Evolutionary conservation across 2,888 invertebrate species (phyloP).

Genomic region (Archips crataeganus): DNA sequence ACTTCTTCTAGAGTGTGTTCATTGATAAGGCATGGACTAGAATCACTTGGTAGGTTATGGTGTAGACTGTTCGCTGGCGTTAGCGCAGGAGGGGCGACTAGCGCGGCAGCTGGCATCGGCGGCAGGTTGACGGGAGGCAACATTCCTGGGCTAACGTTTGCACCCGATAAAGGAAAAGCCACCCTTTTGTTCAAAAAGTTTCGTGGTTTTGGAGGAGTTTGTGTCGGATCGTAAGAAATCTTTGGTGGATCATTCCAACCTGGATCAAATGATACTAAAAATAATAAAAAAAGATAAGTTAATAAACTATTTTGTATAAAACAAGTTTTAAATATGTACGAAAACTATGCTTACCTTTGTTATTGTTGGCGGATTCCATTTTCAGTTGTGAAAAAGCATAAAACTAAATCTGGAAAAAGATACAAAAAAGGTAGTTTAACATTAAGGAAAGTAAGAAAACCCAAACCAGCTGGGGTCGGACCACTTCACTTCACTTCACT

Average conservation of each 20-base stretch:
- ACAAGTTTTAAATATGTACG: background rate
- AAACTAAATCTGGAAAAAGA: background rate
- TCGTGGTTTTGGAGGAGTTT: slow-evolving; percentile 71
- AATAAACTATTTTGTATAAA: background rate
- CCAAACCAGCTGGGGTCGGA: background rate
- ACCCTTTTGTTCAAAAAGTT: slow-evolving; percentile 84
- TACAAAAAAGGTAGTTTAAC: too few species aligned
- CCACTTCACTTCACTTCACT: background rate
- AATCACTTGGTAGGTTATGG: slow-evolving; percentile 42
- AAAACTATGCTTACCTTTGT: slow-evolving; percentile 4
- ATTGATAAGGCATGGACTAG: slow-evolving; percentile 59
- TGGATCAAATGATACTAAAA: slow-evolving; percentile 78
- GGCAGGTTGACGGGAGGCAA: slow-evolving; percentile 59
- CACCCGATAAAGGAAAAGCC: slow-evolving; percentile 76
- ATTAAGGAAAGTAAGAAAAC: background rate
- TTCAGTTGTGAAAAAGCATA: slow-evolving; percentile 1
- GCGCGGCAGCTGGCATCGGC: slow-evolving; percentile 55
- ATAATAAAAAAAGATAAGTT: slow-evolving; percentile 9
- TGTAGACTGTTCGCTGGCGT: slow-evolving; percentile 44
- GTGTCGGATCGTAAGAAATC: slow-evolving; percentile 75
- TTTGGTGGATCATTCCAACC: slow-evolving; percentile 87
- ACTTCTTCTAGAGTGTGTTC: slow-evolving; percentile 67
- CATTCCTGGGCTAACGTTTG: slow-evolving; percentile 47
- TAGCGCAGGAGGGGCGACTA: slow-evolving; percentile 47
- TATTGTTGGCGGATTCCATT: slow-evolving; percentile 19